Percentiles rank a stretch among this genome's conserved stretches.
These are phyloP conservation scores for Tetrax tetrax DNA, from an alignment of 2,113 vertebrate species.

Conservation along the genomic window DNA sequence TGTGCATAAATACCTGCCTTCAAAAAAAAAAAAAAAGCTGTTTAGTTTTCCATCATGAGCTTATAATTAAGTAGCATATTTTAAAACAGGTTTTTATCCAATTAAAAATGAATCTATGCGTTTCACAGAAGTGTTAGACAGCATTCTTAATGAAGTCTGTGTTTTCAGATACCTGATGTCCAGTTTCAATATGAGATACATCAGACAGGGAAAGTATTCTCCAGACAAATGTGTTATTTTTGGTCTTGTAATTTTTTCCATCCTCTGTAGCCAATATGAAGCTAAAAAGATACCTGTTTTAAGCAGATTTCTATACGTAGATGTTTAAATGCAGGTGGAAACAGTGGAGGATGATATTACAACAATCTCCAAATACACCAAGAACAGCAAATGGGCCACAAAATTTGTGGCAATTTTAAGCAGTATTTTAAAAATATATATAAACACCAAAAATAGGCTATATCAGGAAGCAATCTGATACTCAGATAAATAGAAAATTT, in stretches of 20 bases:
- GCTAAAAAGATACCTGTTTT: slow-evolving; percentile 23
- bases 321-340: slow-evolving; percentile 49
- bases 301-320: slow-evolving; percentile 21
- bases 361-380: slow-evolving; percentile 18
- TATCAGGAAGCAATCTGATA: slow-evolving; percentile 69
- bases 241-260: slow-evolving; percentile 41
- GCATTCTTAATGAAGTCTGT: background rate
- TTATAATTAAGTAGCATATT: background rate
- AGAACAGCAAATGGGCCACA: slow-evolving; percentile 48
- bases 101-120: slow-evolving; percentile 4
- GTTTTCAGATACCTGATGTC: background rate
- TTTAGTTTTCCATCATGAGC: background rate
- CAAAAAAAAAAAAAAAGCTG: background rate
- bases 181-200: slow-evolving; percentile 29
- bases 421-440: slow-evolving; percentile 50
- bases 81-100: background rate
- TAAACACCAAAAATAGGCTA: slow-evolving; percentile 19
- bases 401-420: slow-evolving; percentile 9
- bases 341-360: background rate
- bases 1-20: background rate
- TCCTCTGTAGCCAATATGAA: slow-evolving; percentile 36
- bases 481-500: slow-evolving; percentile 90
- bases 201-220: slow-evolving; percentile 43
- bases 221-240: background rate
- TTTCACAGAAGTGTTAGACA: background rate